These are phyloP conservation scores for Thereva unica DNA, from an alignment of 2,888 invertebrate genomes.

Conservation along the genomic window DNA sequence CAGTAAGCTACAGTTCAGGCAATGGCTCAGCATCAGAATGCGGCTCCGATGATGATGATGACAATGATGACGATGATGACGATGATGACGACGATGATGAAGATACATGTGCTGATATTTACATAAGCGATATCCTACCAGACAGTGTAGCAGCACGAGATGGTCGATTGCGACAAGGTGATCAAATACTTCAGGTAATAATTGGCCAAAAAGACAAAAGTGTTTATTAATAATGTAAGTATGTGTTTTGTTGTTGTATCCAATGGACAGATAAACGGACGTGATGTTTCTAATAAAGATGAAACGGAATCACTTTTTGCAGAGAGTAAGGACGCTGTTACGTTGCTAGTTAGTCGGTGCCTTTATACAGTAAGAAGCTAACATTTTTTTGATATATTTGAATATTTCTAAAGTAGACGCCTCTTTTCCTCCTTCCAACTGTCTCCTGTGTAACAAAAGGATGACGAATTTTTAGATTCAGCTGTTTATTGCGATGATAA, in stretches of 20 bases:
- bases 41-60: constrained; percentile 44
- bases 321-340: constrained; percentile 62
- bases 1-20: constrained; percentile 67
- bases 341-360: constrained; percentile 62
- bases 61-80: constrained; percentile 58
- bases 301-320: constrained; percentile 63
- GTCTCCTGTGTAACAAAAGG: constrained; percentile 33
- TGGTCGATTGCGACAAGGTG: constrained; percentile 62
- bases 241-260: background rate
- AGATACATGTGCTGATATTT: constrained; percentile 62
- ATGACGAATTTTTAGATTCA: constrained; percentile 53
- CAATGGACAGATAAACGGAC: constrained; percentile 61
- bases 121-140: constrained; percentile 65
- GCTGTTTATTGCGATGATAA: constrained; percentile 52
- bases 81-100: constrained; percentile 49
- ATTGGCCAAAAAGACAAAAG: constrained; percentile 40
- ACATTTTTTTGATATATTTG: too few species aligned
- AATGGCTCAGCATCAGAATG: constrained; percentile 39
- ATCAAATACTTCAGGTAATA: constrained; percentile 63
- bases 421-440: background rate
- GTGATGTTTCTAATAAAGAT: constrained; percentile 62
- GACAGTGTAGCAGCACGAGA: constrained; percentile 62
- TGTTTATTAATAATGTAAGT: background rate
- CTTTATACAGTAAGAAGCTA: constrained; percentile 54
- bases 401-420: too few species aligned